Evolutionary conservation across 2,113 vertebrate species (phyloP).

Genomic region (Connochaetes taurinus): DNA sequence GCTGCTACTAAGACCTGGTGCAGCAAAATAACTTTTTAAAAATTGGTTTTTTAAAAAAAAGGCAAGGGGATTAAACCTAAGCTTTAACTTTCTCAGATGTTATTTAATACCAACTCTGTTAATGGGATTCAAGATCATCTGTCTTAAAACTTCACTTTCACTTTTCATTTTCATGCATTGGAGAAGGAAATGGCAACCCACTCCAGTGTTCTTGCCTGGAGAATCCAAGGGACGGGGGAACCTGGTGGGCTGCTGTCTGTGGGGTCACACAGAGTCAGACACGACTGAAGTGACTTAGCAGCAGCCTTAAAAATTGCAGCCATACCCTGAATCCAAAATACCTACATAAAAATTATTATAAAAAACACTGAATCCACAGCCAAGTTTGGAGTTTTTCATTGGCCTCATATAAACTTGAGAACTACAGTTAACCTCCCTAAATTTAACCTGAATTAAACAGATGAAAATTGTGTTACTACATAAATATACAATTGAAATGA

Average conservation of each 20-base stretch:
- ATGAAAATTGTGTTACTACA: neutral
- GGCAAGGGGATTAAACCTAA: neutral
- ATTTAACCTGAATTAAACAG: constrained; percentile 4
- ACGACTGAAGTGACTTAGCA: too few species aligned
- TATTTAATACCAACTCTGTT: neutral
- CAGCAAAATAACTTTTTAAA: neutral
- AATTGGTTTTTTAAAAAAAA: neutral
- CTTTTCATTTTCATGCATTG: too few species aligned
- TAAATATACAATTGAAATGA: neutral
- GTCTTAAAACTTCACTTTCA: neutral
- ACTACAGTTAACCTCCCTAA: neutral
- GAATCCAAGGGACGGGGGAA: too few species aligned
- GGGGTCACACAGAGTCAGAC: too few species aligned
- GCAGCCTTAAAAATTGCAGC: neutral
- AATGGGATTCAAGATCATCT: neutral
- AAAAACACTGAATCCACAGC: neutral
- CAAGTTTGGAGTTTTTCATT: constrained; percentile 29
- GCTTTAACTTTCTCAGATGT: neutral
- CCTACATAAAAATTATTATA: neutral
- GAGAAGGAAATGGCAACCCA: too few species aligned
- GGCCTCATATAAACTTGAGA: neutral
- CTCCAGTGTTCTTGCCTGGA: too few species aligned
- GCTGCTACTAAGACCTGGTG: neutral
- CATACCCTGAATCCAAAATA: neutral
- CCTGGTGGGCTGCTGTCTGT: too few species aligned